A percentile compares a stretch with the other conserved stretches of the same genome.
Evolutionary conservation across 30 jellyfish, hydroid and myxozoan genomes (phyloP).

Genomic region (Hydractinia echinata): DNA sequence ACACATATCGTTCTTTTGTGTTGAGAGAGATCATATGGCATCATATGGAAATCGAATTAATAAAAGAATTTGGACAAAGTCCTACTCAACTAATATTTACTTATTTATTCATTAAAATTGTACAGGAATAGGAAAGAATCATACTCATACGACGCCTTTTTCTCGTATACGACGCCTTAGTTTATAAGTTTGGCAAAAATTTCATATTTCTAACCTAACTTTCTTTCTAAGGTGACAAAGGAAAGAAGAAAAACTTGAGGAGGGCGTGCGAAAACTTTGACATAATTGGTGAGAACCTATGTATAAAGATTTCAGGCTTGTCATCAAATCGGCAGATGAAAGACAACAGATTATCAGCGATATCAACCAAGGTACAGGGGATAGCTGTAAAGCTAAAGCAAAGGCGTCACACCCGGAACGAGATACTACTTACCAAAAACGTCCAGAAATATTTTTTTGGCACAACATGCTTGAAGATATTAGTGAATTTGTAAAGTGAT

Average conservation of each 20-base stretch:
- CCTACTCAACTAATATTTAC: no score
- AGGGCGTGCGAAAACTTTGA: neutral
- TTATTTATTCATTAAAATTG: no score
- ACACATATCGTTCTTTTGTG: no score
- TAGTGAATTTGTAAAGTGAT: slow-evolving; percentile 15
- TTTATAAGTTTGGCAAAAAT: no score
- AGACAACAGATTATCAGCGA: neutral
- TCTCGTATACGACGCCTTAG: no score
- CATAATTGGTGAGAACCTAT: slow-evolving; percentile 11
- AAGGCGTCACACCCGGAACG: slow-evolving; percentile 10
- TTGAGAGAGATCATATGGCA: no score
- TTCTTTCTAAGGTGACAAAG: slow-evolving; percentile 15
- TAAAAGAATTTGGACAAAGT: no score
- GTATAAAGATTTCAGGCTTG: slow-evolving; percentile 9
- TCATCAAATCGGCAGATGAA: slow-evolving; percentile 4
- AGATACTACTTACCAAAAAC: slow-evolving; percentile 4
- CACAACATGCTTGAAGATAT: slow-evolving; percentile 5
- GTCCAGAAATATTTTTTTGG: slow-evolving; percentile 8
- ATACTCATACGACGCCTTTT: no score
- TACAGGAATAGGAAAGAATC: no score
- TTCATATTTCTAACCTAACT: neutral
- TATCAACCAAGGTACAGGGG: slow-evolving; percentile 12
- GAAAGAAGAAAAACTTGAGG: slow-evolving; percentile 20
- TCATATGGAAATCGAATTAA: no score
- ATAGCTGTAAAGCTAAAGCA: slow-evolving; percentile 16